A percentile compares a stretch with the other conserved stretches of the same genome.
Conservation (phyloP, 2,888 invertebrate species). For the Nephrotoma guestfalica region DNA sequence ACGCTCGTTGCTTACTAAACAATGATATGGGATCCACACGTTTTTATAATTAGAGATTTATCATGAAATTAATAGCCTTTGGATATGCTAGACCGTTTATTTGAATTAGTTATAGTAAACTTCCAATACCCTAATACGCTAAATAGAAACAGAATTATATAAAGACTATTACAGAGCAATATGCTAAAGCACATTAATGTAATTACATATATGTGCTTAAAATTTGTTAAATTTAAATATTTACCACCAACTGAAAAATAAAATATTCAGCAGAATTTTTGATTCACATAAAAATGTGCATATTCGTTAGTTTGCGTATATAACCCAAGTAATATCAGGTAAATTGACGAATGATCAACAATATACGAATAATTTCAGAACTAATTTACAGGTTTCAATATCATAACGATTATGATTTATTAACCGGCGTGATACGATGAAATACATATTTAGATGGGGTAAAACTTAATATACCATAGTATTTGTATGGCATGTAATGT, state of each 20-base stretch:
- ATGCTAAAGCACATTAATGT: no score
- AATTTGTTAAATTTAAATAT: no score
- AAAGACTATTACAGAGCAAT: no score
- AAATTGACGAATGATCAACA: not conserved
- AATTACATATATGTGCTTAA: no score
- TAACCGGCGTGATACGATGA: not conserved
- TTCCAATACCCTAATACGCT: no score
- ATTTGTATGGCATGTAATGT: not conserved
- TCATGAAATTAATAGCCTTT: not conserved
- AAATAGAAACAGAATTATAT: no score
- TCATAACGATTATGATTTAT: not conserved
- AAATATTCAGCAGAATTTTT: not conserved
- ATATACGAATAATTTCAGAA: no score
- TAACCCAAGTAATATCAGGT: not conserved
- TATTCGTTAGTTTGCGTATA: not conserved
- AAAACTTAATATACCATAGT: not conserved
- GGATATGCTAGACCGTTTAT: not conserved
- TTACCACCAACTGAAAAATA: not conserved
- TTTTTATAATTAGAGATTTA: not conserved
- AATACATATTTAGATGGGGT: not conserved
- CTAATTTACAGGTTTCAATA: not conserved
- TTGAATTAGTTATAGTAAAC: no score
- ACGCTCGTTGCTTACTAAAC: not conserved
- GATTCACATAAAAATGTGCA: not conserved
- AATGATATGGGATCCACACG: not conserved